Conservation (phyloP, 2,113 vertebrate genomes). For the Ptilonorhynchus violaceus region DNA sequence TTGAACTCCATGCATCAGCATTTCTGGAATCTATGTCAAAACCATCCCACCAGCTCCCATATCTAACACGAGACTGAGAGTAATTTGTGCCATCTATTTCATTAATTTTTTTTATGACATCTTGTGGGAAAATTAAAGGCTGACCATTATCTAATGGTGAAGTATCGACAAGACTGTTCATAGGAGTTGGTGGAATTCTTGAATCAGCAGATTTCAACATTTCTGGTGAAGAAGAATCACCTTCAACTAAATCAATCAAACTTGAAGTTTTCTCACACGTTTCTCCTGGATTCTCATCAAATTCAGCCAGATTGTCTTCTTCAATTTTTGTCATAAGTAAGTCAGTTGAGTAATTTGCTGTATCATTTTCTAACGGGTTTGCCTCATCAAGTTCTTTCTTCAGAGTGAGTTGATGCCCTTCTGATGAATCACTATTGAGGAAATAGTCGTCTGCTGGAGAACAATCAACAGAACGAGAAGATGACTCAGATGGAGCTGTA, state of each 20-base stretch:
- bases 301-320: constrained; percentile 75
- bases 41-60: constrained; percentile 85
- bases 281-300: constrained; percentile 68
- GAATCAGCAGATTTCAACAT: constrained; percentile 66
- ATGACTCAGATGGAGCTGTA: constrained; percentile 68
- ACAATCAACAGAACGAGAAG: constrained; percentile 73
- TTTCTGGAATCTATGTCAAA: constrained; percentile 79
- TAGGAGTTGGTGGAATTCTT: constrained; percentile 84
- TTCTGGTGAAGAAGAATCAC: constrained; percentile 63
- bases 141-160: constrained; percentile 80
- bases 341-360: constrained; percentile 72
- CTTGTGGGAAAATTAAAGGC: constrained; percentile 81
- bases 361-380: constrained; percentile 42
- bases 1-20: constrained; percentile 74
- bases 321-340: constrained; percentile 56
- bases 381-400: constrained; percentile 55
- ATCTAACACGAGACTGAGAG: constrained; percentile 71
- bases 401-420: constrained; percentile 59
- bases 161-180: constrained; percentile 87
- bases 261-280: constrained; percentile 57
- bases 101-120: constrained; percentile 78
- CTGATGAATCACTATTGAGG: constrained; percentile 72
- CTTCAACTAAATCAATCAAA: constrained; percentile 51
- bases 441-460: constrained; percentile 77
- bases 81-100: constrained; percentile 70